Base-by-base conservation (phyloP, 2,797 vertebrate genomes). In the Pipistrellus pygmaeus region DNA sequence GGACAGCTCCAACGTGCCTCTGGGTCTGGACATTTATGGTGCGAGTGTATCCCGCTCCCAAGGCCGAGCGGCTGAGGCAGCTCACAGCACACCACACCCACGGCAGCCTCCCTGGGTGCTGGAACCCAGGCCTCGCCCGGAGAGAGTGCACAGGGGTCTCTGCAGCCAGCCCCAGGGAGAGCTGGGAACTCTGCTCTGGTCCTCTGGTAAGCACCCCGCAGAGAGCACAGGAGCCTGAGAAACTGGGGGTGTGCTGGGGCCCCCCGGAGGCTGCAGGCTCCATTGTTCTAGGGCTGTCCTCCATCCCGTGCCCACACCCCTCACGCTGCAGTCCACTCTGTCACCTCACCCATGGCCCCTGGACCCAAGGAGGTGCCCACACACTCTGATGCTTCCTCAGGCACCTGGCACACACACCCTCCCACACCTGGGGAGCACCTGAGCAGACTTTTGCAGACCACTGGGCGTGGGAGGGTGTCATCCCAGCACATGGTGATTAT, bases 1-100 rank as follows among this genome's bases (percentile, higher is more conserved):
- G 41, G 57, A 60, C n/a, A 12, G 72, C 73, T 92, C 93, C 85
- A 93, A 66, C 85, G 69, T 81, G 75, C 83, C 85, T 96, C 72
- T 4, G 78, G 21, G 91, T 95, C 90, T 95, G 97, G 97, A 95
- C 96, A 94, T 97, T 94, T 97, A 96, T 96, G 95, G 94, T 93
- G 41, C 1, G 87, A 93, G 81, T 7, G 81, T 73, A 0, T 82
- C 69, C 83, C 48, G 10, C 92, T 95, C 85, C 32, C 71, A 69
- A 78, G 44, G n/a, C 77, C 32, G 32, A 87, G 81, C 13, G 66
- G 88, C 83, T 21, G 55, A 60, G 27, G 85, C n/a, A 32, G 80
- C 55, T 88, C 27, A 23, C 30, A n/a, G 84, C 48, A 41, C 3
- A 25, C 51, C 0, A 2, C 0, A 57, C 53, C 85, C 90, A 27